Conservation (phyloP, 2,113 vertebrate genomes). For the Amia ocellicauda region DNA sequence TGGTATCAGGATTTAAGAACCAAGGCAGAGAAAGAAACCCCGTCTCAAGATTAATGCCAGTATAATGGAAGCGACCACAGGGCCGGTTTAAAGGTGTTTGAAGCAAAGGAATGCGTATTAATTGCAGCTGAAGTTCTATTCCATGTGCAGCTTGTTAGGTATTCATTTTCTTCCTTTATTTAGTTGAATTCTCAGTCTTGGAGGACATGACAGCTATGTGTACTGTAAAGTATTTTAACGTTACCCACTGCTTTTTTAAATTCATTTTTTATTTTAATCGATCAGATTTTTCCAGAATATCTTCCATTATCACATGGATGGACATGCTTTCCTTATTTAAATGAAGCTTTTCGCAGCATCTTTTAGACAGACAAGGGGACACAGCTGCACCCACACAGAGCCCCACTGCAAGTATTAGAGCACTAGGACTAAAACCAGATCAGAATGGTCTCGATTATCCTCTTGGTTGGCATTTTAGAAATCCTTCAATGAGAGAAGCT, state of each 20-base stretch:
- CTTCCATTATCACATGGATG: background rate
- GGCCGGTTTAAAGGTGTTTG: background rate
- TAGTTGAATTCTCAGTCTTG: too few relatives aligned
- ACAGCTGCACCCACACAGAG: background rate
- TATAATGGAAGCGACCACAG: too few relatives aligned
- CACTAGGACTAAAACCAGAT: background rate
- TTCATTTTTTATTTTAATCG: too few relatives aligned
- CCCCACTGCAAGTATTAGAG: background rate
- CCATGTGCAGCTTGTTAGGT: background rate
- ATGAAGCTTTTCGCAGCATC: background rate
- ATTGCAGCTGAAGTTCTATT: background rate
- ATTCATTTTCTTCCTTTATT: too few relatives aligned
- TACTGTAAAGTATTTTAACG: background rate
- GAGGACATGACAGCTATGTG: too few relatives aligned
- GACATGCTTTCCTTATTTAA: background rate
- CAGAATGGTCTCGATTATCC: constrained; percentile 17
- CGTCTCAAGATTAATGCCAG: too few relatives aligned
- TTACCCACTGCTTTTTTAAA: too few relatives aligned
- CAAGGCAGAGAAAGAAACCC: too few relatives aligned
- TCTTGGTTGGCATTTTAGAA: constrained; percentile 53
- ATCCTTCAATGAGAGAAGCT: constrained; percentile 27
- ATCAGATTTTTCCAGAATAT: background rate
- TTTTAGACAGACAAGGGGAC: background rate
- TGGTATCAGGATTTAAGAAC: too few relatives aligned
- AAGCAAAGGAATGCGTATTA: background rate